Conservation (phyloP, 1,140 invertebrate genomes). For the Calycopis cecrops region DNA sequence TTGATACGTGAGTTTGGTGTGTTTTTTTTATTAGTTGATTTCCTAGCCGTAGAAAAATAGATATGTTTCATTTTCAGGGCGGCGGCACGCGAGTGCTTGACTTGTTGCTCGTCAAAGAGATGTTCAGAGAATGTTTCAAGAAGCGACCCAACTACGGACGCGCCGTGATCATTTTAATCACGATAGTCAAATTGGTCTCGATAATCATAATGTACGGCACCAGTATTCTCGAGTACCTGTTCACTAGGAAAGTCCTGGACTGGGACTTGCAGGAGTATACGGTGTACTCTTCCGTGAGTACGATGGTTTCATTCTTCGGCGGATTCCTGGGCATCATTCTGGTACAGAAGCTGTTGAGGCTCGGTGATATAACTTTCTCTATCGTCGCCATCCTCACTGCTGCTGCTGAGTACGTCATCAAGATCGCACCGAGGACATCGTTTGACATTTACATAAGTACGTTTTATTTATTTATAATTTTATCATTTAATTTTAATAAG, state of each 20-base stretch:
- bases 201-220: constrained; percentile 75
- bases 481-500: no score
- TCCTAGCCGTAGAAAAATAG: not conserved
- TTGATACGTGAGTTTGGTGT: no score
- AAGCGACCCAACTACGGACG: constrained; percentile 76
- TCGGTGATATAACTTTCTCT: constrained; percentile 63
- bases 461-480: constrained; percentile 22
- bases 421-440: constrained; percentile 72
- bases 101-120: constrained; percentile 75
- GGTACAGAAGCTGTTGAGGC: constrained; percentile 66
- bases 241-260: constrained; percentile 78
- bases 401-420: constrained; percentile 61
- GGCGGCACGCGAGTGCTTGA: constrained; percentile 73
- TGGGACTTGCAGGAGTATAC: constrained; percentile 80
- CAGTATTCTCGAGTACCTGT: constrained; percentile 78
- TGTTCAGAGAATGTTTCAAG: constrained; percentile 77
- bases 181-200: constrained; percentile 71
- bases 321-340: constrained; percentile 71
- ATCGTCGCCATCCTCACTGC: constrained; percentile 52
- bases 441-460: constrained; percentile 82
- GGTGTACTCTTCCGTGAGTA: constrained; percentile 63
- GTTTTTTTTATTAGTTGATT: no score
- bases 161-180: constrained; percentile 76
- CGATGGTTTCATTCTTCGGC: constrained; percentile 64
- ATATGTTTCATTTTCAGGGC: constrained; percentile 38